Base-by-base conservation (phyloP, 2,888 invertebrate genomes). In the Chalcis sispes region DNA sequence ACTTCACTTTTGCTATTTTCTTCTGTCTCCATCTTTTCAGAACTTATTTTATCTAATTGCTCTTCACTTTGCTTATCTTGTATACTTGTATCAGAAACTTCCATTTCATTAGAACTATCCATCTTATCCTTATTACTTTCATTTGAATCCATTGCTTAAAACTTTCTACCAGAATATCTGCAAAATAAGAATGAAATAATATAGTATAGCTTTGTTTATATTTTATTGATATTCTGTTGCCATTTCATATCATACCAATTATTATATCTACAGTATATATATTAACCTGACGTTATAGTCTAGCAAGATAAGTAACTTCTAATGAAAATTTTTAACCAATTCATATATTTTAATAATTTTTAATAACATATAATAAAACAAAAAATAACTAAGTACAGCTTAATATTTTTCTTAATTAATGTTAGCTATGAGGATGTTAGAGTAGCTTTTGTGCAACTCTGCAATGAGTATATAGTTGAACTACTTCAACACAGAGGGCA, bases 401-500 rank as follows among this genome's bases (percentile, higher is more conserved):
- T 61, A 27, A 62, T 27, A 46, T 62, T 40, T 54, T 52, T 42
- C 20, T 61, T 67, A 36, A 66, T 61, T 52, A 46, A 5, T 72
- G 10, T 36, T 64, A 62, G 46, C 20, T 72, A 23, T 70, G 32
- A 70, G 65, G 61, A 72, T 77, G 72, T 67, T n/a, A 66, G 23
- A 70, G 61, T 18, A 52, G 56, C 62, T 69, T 72, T 54, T 67
- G 64, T 69, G 66, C 50, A 75, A 59, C 59, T 75, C 32, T 77
- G 62, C 72, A 72, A 65, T 72, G 52, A 74, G 40, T 3, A 25
- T 65, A 56, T 75, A 78, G 77, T 78, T 78, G 27, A 7, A 72
- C 75, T 78, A 72, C 75, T 78, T 78, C 72, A 78, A 78, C 54
- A 69, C 23, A 78, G 77, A 75, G 77, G 77, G 77, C 77, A 67